phyloP scores from a whole-genome alignment of 2,113 vertebrate species.

The Theristicus caerulescens region DNA sequence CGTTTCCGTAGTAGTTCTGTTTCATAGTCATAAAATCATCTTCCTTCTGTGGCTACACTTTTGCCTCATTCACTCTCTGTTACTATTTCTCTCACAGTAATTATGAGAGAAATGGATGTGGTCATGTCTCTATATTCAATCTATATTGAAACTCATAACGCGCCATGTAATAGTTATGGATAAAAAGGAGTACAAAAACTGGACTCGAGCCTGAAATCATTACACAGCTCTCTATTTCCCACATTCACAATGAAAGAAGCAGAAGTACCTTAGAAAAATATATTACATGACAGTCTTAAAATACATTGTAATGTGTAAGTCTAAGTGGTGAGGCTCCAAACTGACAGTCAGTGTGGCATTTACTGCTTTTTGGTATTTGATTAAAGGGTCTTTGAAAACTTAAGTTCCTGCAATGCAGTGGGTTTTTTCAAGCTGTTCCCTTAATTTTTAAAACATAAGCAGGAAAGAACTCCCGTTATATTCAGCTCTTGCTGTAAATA shows the following conservation, averaged over 20 bases:
- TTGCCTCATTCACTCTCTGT: slow-evolving; percentile 15
- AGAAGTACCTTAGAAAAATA: slow-evolving; percentile 7
- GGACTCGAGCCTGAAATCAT: slow-evolving; percentile 16
- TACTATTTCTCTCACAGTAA: slow-evolving; percentile 14
- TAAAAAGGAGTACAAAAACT: slow-evolving; percentile 24
- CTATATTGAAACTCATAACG: slow-evolving; percentile 35
- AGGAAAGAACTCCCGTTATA: not conserved
- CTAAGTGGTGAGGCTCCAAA: not conserved
- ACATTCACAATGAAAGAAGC: not conserved
- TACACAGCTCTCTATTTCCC: slow-evolving; percentile 17
- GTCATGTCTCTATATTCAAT: slow-evolving; percentile 1
- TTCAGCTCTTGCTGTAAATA: not conserved
- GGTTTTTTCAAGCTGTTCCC: not conserved
- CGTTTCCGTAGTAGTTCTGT: not conserved
- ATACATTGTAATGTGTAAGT: not conserved
- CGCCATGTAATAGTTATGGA: slow-evolving; percentile 3
- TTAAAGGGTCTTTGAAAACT: not conserved
- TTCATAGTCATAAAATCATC: slow-evolving; percentile 24
- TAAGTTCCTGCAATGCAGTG: not conserved
- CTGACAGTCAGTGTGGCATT: not conserved
- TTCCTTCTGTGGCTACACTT: slow-evolving; percentile 21
- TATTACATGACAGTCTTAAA: not conserved
- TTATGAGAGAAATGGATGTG: slow-evolving; percentile 16
- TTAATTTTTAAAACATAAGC: slow-evolving; percentile 1
- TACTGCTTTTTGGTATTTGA: not conserved